A percentile compares a stretch with the other conserved stretches of the same genome.
Evolutionary conservation across 2,113 vertebrate genomes (phyloP).

Genomic region (Podiceps cristatus): DNA sequence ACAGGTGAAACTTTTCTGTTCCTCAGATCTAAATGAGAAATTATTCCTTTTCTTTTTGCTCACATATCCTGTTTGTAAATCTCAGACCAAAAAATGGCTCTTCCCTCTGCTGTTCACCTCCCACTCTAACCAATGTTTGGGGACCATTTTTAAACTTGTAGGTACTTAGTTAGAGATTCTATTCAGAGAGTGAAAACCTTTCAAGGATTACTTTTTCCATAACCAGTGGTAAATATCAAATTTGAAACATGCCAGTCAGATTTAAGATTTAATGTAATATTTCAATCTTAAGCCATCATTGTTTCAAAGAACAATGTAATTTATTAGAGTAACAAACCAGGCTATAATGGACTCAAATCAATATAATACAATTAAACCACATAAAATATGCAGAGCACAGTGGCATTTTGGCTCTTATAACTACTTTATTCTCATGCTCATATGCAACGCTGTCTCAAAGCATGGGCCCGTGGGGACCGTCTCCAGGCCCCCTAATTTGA

Average conservation of each 20-base stretch:
- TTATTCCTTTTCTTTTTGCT: neutral
- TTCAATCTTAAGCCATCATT: constrained; percentile 31
- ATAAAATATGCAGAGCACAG: constrained; percentile 67
- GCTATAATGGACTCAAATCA: constrained; percentile 65
- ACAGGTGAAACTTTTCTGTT: neutral
- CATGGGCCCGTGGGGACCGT: neutral
- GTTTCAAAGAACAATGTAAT: constrained; percentile 63
- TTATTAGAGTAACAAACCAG: constrained; percentile 62
- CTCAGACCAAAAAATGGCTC: neutral
- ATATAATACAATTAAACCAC: constrained; percentile 63
- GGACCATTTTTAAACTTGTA: neutral
- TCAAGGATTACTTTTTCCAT: neutral
- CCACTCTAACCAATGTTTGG: neutral
- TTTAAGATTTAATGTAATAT: constrained; percentile 11
- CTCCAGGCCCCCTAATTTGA: neutral
- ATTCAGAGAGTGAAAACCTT: neutral
- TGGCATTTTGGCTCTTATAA: constrained; percentile 54
- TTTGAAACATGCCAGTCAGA: constrained; percentile 34
- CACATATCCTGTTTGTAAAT: neutral
- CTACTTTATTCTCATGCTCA: constrained; percentile 9
- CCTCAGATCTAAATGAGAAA: neutral
- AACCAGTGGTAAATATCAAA: neutral
- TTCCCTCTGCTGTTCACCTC: neutral
- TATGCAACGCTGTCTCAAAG: constrained; percentile 1
- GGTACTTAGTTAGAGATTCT: neutral